Evolutionary conservation across 2,113 vertebrate species (phyloP), one percentile per base, ranked within the genome.

Genomic region (Nettapus auritus): DNA sequence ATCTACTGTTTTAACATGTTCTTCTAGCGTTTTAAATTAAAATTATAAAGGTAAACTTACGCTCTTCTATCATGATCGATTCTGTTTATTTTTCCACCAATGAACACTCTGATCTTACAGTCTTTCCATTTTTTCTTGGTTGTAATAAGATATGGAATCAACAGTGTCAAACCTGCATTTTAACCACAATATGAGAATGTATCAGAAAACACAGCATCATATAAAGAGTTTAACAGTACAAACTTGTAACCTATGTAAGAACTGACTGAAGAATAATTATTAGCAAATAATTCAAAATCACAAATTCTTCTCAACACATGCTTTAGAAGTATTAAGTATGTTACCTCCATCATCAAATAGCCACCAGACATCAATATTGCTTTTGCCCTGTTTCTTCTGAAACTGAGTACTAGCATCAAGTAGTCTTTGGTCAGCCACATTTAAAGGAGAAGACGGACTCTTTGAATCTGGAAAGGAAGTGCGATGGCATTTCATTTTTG

Each of bases 331-430:
- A 40, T 12, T 33, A 77, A 63, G 28, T 31, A 91, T 57, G 96
- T 98, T 97, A 99, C 99, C 99, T 93, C 99, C 99, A 82, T 99
- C 99, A 91, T 99, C 99, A 96, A 99, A 99, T 90, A 99, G 98
- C 99, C 99, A 99, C 99, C 99, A 99, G 23, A 99, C 99, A 11
- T 99, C 99, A 96, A 99, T 99, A 9, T 99, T 99, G 68, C 98
- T 99, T 96, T 99, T 99, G 55, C 99, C 99, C 97, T 99, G 99
- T 86, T 99, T 99, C 97, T 98, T 99, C 97, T 99, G 98, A 98
- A 99, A 99, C 92, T 99, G 99, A 90, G 98, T 98, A 96, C 99
- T 99, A 88, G 99, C 99, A 95, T 99, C 99, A 94, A 99, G 98
- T 84, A 99, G 98, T 92, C 98, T 98, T 98, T 99, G 99, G 95